Percentiles rank a stretch among this genome's conserved stretches.
Evolutionary conservation across 2,888 invertebrate species (phyloP).

Genomic region (Dendrolimus pini): DNA sequence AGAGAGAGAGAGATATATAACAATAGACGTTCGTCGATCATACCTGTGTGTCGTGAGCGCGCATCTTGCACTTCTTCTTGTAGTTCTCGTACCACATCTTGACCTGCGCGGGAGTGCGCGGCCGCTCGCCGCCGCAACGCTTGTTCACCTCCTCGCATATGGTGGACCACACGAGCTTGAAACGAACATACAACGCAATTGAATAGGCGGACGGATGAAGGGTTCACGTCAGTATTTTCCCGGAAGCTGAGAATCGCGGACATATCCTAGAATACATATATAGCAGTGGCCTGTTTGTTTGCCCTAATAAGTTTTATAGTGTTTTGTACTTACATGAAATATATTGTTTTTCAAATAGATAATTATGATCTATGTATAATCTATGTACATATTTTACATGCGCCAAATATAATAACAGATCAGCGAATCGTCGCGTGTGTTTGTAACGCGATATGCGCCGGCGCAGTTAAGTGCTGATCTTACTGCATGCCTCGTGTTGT

Average conservation of each 20-base stretch:
- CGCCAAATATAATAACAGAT: not conserved
- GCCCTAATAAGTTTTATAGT: no score
- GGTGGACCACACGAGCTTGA: constrained; percentile 71
- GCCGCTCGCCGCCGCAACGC: constrained; percentile 68
- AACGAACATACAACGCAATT: constrained; percentile 1
- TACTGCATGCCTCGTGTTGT: not conserved
- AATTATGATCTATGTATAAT: not conserved
- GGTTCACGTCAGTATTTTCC: no score
- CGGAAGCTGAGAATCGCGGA: no score
- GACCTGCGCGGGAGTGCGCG: constrained; percentile 72
- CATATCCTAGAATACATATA: no score
- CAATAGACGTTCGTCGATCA: not conserved
- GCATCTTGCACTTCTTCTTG: constrained; percentile 75
- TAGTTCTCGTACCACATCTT: constrained; percentile 77
- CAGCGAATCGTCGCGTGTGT: not conserved
- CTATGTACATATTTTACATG: not conserved
- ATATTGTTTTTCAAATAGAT: no score
- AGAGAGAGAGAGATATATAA: not conserved
- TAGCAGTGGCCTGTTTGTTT: no score
- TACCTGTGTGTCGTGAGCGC: constrained; percentile 55
- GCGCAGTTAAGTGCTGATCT: not conserved
- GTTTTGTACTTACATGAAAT: no score
- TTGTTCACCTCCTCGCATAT: constrained; percentile 75
- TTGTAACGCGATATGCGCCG: not conserved
- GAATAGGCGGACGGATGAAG: not conserved